Evolutionary conservation across 2,797 vertebrate species (phyloP).

Genomic region (Uromys caudimaculatus): DNA sequence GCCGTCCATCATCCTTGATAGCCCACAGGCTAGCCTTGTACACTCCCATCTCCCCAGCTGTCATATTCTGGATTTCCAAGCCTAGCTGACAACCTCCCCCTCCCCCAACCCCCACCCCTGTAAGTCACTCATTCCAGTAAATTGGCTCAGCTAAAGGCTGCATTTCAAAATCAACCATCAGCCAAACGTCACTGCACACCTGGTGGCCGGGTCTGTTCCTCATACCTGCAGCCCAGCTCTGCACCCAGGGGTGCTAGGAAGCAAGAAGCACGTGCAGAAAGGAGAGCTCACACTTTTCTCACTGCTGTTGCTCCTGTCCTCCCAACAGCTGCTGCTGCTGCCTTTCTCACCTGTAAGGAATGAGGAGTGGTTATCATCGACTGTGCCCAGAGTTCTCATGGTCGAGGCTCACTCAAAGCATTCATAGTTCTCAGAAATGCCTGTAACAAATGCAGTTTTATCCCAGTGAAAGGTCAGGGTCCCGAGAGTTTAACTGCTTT

Average conservation of each 20-base stretch:
- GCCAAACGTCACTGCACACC: neutral
- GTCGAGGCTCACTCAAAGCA: neutral
- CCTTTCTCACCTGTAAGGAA: neutral
- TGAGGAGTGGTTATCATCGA: neutral
- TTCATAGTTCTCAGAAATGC: neutral
- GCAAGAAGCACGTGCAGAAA: neutral
- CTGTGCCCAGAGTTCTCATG: fast-evolving
- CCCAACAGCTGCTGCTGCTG: neutral
- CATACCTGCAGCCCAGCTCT: neutral
- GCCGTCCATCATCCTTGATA: fast-evolving
- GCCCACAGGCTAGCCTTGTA: too few species aligned
- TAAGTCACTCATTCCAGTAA: neutral
- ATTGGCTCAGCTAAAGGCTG: neutral
- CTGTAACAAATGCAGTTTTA: neutral
- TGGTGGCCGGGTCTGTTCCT: neutral
- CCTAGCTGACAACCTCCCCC: neutral
- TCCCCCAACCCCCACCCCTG: neutral
- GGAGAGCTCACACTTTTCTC: neutral
- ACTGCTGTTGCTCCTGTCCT: too few species aligned
- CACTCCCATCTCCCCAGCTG: too few species aligned
- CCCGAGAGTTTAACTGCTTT: neutral
- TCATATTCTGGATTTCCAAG: neutral
- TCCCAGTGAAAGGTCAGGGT: neutral
- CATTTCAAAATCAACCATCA: neutral
- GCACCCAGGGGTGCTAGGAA: neutral